Evolutionary conservation across 2,888 invertebrate species (phyloP).

Genomic region (Pollenia angustigena): DNA sequence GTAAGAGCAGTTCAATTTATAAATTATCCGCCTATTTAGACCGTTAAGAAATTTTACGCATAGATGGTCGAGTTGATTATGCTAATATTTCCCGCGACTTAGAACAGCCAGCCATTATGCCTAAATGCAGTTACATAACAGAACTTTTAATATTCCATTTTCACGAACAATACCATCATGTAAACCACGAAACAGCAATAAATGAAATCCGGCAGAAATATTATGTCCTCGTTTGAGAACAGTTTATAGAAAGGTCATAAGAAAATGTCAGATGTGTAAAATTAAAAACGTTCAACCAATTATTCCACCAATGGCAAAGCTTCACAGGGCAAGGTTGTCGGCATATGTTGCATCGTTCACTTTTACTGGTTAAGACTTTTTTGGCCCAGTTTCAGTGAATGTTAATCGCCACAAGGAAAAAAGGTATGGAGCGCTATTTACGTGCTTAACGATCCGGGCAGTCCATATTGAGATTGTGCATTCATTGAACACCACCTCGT

Average conservation of each 20-base stretch:
- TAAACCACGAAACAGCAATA: no score
- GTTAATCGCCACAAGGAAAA: conserved; percentile 51
- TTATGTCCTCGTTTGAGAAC: no score
- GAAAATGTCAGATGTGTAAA: conserved; percentile 61
- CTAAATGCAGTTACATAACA: conserved; percentile 26
- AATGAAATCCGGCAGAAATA: no score
- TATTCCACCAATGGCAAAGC: conserved; percentile 59
- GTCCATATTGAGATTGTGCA: conserved; percentile 49
- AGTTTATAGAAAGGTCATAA: no score
- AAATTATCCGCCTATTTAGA: conserved; percentile 25
- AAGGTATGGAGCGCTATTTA: conserved; percentile 32
- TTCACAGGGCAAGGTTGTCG: conserved; percentile 45
- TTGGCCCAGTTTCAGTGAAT: conserved; percentile 51
- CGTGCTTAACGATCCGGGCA: conserved; percentile 43
- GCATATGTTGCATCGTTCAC: conserved; percentile 59
- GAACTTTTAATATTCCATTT: conserved; percentile 29
- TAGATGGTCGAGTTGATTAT: conserved; percentile 25
- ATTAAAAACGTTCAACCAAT: conserved; percentile 47
- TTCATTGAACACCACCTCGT: conserved; percentile 37
- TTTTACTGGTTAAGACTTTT: conserved; percentile 59
- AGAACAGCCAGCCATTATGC: conserved; percentile 37
- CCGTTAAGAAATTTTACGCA: conserved; percentile 15
- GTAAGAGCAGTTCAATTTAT: conserved; percentile 35
- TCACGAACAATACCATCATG: no score
- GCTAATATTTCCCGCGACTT: conserved; percentile 5